phyloP scores from a whole-genome alignment of 2,888 invertebrate species.

The Hermodice carunculata region DNA sequence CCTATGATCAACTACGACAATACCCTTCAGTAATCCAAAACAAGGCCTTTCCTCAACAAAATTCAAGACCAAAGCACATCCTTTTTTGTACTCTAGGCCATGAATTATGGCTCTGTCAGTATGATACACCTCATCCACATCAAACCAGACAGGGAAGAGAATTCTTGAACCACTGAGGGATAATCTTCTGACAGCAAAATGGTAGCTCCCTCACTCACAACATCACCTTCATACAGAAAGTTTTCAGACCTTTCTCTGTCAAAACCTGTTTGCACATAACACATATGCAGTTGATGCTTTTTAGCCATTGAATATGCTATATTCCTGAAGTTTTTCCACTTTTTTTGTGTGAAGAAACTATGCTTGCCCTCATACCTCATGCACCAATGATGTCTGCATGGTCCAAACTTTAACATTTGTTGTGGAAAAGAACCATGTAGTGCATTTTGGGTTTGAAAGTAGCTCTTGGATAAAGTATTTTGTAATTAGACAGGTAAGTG shows the following conservation, averaged over 20 bases:
- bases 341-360: constrained; percentile 32
- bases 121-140: too few relatives aligned
- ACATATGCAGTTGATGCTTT: constrained; percentile 36
- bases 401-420: constrained; percentile 40
- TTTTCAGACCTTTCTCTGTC: constrained; percentile 1
- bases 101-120: too few relatives aligned
- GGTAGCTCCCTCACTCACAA: too few relatives aligned
- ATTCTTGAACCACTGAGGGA: too few relatives aligned
- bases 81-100: too few relatives aligned
- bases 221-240: constrained; percentile 30
- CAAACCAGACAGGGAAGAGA: too few relatives aligned
- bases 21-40: too few relatives aligned
- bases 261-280: constrained; percentile 12
- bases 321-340: constrained; percentile 36
- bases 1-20: too few relatives aligned
- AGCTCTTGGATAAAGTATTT: constrained; percentile 24
- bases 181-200: too few relatives aligned
- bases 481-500: constrained; percentile 2
- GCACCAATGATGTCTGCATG: constrained; percentile 38
- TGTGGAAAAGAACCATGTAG: constrained; percentile 35
- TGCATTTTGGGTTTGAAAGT: constrained; percentile 38
- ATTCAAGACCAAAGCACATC: too few relatives aligned
- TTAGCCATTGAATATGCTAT: constrained; percentile 20
- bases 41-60: too few relatives aligned
- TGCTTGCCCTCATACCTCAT: constrained; percentile 43